Evolutionary conservation across 2,888 invertebrate genomes (phyloP).

Genomic region (Poecilus cupreus): DNA sequence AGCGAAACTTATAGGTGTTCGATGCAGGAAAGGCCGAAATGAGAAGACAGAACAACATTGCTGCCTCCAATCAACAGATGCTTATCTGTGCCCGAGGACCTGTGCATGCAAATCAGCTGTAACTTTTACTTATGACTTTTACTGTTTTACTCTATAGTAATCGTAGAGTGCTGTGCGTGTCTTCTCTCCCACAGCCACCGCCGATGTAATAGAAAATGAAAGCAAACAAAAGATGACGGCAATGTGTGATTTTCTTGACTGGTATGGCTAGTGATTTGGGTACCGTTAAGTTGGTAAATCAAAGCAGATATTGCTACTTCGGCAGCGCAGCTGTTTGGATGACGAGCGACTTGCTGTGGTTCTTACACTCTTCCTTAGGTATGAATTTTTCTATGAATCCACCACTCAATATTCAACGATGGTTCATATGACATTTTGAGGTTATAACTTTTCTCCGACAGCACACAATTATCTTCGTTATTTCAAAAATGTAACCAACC

Average conservation of each 20-base stretch:
- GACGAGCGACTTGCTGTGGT: background rate
- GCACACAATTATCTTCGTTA: too few species aligned
- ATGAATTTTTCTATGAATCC: too few species aligned
- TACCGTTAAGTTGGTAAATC: conserved; percentile 51
- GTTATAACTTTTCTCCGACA: too few species aligned
- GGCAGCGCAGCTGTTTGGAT: conserved; percentile 1
- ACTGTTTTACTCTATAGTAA: conserved; percentile 27
- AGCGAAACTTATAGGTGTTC: too few species aligned
- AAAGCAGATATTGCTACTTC: conserved; percentile 22
- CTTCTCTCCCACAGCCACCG: conserved; percentile 44
- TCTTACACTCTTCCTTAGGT: background rate
- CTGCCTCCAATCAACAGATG: conserved; percentile 57
- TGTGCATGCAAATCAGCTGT: conserved; percentile 49
- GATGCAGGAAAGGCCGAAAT: too few species aligned
- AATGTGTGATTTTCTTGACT: conserved; percentile 48
- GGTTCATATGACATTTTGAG: too few species aligned
- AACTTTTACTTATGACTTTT: conserved; percentile 57
- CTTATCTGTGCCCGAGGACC: conserved; percentile 41
- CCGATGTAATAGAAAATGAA: conserved; percentile 47
- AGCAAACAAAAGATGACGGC: conserved; percentile 44
- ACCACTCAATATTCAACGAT: too few species aligned
- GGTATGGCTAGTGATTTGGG: background rate
- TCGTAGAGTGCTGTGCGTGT: conserved; percentile 10
- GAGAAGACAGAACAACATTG: background rate
- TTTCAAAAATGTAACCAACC: too few species aligned